phyloP scores from a whole-genome alignment of 1,140 invertebrate genomes.

The Colletes gigas region DNA sequence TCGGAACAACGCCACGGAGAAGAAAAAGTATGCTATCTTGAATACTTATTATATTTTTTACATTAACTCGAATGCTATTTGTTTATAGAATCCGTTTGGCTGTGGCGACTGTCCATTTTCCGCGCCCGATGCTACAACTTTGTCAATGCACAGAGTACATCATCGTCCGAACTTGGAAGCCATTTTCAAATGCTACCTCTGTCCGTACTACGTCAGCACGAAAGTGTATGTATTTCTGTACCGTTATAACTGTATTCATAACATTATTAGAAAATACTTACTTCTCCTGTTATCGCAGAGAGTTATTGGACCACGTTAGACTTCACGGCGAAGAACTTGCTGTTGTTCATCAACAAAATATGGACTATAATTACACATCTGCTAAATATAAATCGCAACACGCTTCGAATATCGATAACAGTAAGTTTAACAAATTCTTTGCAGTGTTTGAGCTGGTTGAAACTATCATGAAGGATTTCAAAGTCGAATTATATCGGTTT shows the following conservation, averaged over 20 bases:
- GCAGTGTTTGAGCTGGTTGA: too few relatives aligned
- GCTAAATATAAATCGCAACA: slow-evolving; percentile 53
- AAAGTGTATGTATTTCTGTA: slow-evolving; percentile 78
- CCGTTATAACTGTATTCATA: not conserved
- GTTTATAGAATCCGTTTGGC: slow-evolving; percentile 62
- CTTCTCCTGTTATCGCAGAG: slow-evolving; percentile 60
- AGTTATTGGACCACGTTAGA: slow-evolving; percentile 75
- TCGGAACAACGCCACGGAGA: slow-evolving; percentile 44
- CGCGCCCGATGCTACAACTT: slow-evolving; percentile 83
- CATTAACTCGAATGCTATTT: not conserved
- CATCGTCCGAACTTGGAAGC: slow-evolving; percentile 87
- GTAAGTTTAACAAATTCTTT: slow-evolving; percentile 48
- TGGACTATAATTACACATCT: slow-evolving; percentile 58
- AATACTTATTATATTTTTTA: not conserved
- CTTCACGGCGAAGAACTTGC: slow-evolving; percentile 77
- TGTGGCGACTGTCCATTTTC: slow-evolving; percentile 90
- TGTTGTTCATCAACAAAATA: slow-evolving; percentile 72
- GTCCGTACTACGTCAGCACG: slow-evolving; percentile 88
- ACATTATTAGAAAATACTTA: not conserved
- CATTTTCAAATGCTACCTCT: slow-evolving; percentile 90
- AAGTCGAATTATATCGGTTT: too few relatives aligned
- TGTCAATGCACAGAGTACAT: slow-evolving; percentile 87
- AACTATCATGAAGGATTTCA: too few relatives aligned
- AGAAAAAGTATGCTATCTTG: slow-evolving; percentile 59
- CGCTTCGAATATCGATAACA: slow-evolving; percentile 37